Evolutionary conservation across 2,113 vertebrate genomes (phyloP), one percentile per base, ranked within the genome.

Genomic region (Morone saxatilis): DNA sequence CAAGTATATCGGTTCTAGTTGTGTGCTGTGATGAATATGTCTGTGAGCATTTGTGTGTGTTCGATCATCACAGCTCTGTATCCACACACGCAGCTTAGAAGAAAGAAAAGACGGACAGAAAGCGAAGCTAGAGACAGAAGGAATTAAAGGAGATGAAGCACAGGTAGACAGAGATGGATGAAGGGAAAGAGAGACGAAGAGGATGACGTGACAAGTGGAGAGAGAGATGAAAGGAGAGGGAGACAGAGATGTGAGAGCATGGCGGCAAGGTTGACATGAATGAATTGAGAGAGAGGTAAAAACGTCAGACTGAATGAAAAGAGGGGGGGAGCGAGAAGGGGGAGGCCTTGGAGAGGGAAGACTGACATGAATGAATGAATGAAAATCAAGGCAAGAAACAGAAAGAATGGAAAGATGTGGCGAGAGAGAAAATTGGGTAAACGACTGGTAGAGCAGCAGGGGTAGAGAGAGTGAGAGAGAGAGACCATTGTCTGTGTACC

Each of bases 401-500:
- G 66, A 75, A 60, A 83, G 76, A 78, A 83, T 31, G 50, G 73
- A 62, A 60, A 31, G 84, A 76, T 83, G 71, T 51, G 38, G 43
- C 1, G 53, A 57, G 38, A 3, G 48, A 71, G 85, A 61, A 76
- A 83, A 86, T 86, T 80, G 81, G 84, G 75, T 84, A 76, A 86
- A 88, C 16, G 60, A 38, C 5, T 51, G 71, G 65, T 50, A 45
- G 56, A 87, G 88, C 65, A 65, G 86, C 38, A 63, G 80, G 61
- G 76, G 54, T 63, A 80, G 85, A 41, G 70, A 22, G 61, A 80
- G 76, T 76, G 59, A 70, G 47, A 74, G 78, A 83, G 88, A 76
- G 87, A 87, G 84, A 86, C 71, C 89, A 92, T 94, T 91, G 91
- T 94, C 88, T 92, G 80, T 84, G 90, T 89, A 78, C 60, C 86